Conservation (phyloP, 2,113 vertebrate species). For the Paraplagusia blochii region DNA sequence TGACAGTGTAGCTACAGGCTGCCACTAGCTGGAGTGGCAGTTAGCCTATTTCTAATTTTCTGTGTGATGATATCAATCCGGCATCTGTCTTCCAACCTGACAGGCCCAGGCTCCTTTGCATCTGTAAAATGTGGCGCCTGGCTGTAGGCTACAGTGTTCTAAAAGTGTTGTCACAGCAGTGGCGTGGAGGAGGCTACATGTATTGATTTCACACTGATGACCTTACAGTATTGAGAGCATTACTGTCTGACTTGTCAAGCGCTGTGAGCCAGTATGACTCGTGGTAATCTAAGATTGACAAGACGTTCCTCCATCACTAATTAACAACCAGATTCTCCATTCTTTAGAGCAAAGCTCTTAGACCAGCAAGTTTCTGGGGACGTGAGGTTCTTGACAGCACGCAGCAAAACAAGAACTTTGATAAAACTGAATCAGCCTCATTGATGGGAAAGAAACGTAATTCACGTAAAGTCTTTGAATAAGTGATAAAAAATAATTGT, state of each 20-base stretch:
- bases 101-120: neutral
- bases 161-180: constrained; percentile 9
- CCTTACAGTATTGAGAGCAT: neutral
- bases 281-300: no score
- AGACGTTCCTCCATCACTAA: no score
- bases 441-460: no score
- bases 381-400: no score
- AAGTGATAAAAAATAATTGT: no score
- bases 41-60: neutral
- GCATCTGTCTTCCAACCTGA: neutral
- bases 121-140: neutral
- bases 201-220: constrained; percentile 19
- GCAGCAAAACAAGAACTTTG: no score
- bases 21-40: neutral
- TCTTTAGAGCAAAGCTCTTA: no score
- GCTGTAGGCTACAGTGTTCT: neutral
- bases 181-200: constrained; percentile 1
- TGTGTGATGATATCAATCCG: constrained; percentile 12
- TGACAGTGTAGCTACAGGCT: constrained; percentile 6
- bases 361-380: no score
- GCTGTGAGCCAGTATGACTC: neutral
- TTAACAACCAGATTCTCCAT: no score
- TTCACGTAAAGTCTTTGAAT: no score
- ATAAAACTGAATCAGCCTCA: no score
- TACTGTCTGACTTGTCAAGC: constrained; percentile 4